Base-by-base conservation (phyloP, 2,797 vertebrate species). In the Sebastes goodei region DNA sequence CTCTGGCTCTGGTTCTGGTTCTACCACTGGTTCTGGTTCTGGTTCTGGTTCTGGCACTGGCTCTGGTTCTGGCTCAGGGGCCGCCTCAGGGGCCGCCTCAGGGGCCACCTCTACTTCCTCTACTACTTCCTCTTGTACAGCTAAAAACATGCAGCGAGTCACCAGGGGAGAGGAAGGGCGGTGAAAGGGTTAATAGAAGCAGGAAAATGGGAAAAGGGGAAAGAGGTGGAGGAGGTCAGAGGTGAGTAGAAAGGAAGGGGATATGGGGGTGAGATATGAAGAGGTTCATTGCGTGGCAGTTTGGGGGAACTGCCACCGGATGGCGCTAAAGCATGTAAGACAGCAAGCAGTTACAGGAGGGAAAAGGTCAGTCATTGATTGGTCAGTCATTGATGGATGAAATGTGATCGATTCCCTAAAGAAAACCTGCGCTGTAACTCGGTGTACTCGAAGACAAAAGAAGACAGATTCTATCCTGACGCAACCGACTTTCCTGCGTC, bases 41-140 rank as follows among this genome's bases (percentile, higher is more conserved):
- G 80, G 72, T 2, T 91, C 91, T 72, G 90, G 88, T 1, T 91
- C 88, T 77, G 90, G 89, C 46, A 93, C 94, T 81, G 91, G 82
- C 0, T 93, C 92, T 65, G 90, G 82, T 0, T 94, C 91, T 57
- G 83, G 76, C 23, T 94, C 93, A 90, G 96, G 93, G 86, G 95
- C 94, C 92, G 96, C 95, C 90, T 96, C 93, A 90, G 96, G 92
- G 86, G 95, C 94, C 92, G 96, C 95, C 90, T 96, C 93, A 90
- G 96, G 93, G 86, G 95, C 94, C 92, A 96, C 95, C 90, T 96
- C 96, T 96, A 96, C 95, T 79, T 94, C 92, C 89, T 90, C 87
- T 92, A 93, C 93, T 94, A 94, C 86, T 83, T 90, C 93, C 87
- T 91, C 93, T 86, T 91, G 88, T 93, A 93, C 91, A 63, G 90